Evolutionary conservation across 2,797 vertebrate genomes (phyloP), one percentile per base, ranked within the genome.

Genomic region (Phalloptychus januarius): DNA sequence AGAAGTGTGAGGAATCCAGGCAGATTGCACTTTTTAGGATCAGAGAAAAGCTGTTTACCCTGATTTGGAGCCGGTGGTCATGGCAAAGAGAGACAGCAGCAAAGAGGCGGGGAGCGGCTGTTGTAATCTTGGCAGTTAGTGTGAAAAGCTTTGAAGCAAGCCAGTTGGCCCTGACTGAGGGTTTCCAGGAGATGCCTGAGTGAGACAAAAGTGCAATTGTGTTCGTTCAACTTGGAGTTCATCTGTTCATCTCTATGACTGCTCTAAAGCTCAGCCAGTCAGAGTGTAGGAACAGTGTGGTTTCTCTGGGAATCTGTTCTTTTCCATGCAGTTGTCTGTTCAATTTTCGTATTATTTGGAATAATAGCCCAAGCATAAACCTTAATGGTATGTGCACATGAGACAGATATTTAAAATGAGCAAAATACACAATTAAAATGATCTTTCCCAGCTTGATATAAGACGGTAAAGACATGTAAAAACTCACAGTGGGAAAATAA

Each of bases 1-100:
- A 97, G 95, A 95, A 96, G 96, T 0, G 98, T 99, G 94, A 97
- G 97, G 1, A 81, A 56, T 58, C 2, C 20, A 75, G 50, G 11
- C 28, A 54, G 61, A 79, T 33, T 10, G 2, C 12, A 72, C 46
- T 1, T 72, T 73, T 48, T 25, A 18, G 33, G 58, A 20, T 83
- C 36, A 70, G 31, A 70, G 58, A 84, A 78, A 42, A 18, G 70
- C 74, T 45, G 44, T 1, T 50, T 63, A 33, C 40, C 33, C 36
- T 83, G 82, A 84, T 63, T 74, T 77, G 40, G 67, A 72, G 70
- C 52, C 44, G 44, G 81, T 74, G 77, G 78, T 80, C 31, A 45
- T 33, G 73, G 33, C 79, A 69, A 31, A 81, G 76, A 89, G 87
- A 73, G 20, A 8, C 76, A 65, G 71, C 40, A 69, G 71, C 74